Percentiles rank a stretch among this genome's conserved stretches.
phyloP scores from a whole-genome alignment of 2,113 vertebrate species.

The Rhabdomys dilectus region DNA sequence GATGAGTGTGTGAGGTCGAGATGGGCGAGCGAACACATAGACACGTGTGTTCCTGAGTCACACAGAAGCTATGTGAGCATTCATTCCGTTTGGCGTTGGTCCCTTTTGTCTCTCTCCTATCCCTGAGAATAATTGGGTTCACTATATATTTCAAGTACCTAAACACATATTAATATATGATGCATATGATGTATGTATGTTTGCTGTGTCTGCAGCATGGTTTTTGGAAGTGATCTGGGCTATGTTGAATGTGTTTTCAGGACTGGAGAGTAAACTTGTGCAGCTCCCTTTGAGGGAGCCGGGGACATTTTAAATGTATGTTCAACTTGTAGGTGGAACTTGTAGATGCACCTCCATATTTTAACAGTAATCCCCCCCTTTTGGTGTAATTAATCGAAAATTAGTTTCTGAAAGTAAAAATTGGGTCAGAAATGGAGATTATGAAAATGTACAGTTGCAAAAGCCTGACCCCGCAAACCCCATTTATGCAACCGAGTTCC shows the following conservation, averaged over 20 bases:
- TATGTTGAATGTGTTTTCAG: constrained; percentile 59
- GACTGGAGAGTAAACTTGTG: constrained; percentile 24
- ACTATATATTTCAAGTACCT: not conserved
- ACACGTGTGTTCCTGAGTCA: not conserved
- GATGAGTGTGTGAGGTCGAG: not conserved
- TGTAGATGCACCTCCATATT: constrained; percentile 76
- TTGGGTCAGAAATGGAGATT: constrained; percentile 78
- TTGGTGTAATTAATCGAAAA: constrained; percentile 79
- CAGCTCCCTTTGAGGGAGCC: not conserved
- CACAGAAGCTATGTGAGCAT: not conserved
- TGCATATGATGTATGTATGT: not conserved
- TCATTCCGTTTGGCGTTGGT: not conserved
- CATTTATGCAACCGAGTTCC: constrained; percentile 83
- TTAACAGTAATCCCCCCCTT: constrained; percentile 78
- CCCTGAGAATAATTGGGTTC: not conserved
- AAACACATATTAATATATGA: not conserved
- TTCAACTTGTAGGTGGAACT: constrained; percentile 76
- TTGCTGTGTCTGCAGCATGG: not conserved
- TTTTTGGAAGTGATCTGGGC: constrained; percentile 67
- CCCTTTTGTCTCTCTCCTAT: not conserved
- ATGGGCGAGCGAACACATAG: not conserved
- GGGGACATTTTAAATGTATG: constrained; percentile 55
- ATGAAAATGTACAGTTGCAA: constrained; percentile 78
- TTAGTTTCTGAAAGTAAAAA: constrained; percentile 79
- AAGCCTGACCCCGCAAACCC: constrained; percentile 78